A percentile compares a stretch with the other conserved stretches of the same genome.
Conservation (phyloP, 2,797 vertebrate genomes). For the Acropternis orthonyx region DNA sequence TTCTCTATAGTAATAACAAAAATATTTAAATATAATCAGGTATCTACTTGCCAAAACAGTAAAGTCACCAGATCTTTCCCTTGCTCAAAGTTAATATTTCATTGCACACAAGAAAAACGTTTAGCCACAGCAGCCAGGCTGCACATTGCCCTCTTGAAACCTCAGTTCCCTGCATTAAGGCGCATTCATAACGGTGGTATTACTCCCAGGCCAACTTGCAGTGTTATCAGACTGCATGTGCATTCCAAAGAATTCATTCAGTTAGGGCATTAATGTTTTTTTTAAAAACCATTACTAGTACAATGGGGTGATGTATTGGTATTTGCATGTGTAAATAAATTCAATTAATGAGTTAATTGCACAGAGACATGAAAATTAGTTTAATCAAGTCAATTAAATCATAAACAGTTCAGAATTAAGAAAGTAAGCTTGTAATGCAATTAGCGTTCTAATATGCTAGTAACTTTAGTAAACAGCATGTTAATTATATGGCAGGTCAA, state of each 20-base stretch:
- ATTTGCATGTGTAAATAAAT: constrained; percentile 70
- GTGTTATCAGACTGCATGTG: not conserved
- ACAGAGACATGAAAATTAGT: constrained; percentile 67
- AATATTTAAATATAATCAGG: not conserved
- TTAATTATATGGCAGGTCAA: constrained; percentile 69
- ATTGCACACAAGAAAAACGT: not conserved
- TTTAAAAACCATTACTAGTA: not conserved
- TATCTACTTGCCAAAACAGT: not conserved
- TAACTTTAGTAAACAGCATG: constrained; percentile 71
- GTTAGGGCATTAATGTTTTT: not conserved
- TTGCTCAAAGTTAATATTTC: not conserved
- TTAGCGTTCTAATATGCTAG: constrained; percentile 71
- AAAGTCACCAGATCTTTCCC: not conserved
- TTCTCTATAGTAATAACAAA: not conserved
- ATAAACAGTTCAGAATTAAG: constrained; percentile 74
- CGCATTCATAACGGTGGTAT: not conserved
- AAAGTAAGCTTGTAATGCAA: constrained; percentile 71
- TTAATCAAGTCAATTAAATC: constrained; percentile 76
- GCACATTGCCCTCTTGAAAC: not conserved
- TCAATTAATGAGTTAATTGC: constrained; percentile 72
- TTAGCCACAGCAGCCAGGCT: not conserved
- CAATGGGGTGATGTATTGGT: constrained; percentile 18
- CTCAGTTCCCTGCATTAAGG: not conserved
- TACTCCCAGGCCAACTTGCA: not conserved
- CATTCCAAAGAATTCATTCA: not conserved